Evolutionary conservation across 1,140 invertebrate genomes (phyloP), one percentile per base, ranked within the genome.

Genomic region (Tyrophagus putrescentiae): DNA sequence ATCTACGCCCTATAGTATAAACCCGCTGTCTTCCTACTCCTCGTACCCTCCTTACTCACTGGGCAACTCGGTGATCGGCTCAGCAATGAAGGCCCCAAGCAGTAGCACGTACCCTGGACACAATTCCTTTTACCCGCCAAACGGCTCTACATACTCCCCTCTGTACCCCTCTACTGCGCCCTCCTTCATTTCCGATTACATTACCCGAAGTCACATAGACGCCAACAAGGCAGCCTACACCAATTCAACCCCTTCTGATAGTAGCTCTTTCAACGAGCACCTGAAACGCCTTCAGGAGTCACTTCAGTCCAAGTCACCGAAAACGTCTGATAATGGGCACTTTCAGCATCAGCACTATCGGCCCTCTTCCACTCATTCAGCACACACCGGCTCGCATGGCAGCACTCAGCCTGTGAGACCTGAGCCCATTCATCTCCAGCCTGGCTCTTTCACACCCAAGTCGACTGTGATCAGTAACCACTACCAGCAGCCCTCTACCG

Each of bases 151-250:
- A 18, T 48, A 48, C 21, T 29, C 45, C 7, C 31, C 45, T 7
- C 45, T 48, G 7, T 48, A 48, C 18, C 45, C 45, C 7, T 21
- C 23, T n/a, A n/a, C n/a, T n/a, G n/a, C n/a, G n/a, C n/a, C n/a
- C 31, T 48, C 45, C 6, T 48, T 48, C 45, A 48, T 48, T 21
- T 48, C 45, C 45, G 45, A 48, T 25, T 48, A 48, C 18, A 48
- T 48, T 48, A 18, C 18, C 31, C 45, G 45, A 21, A 48, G 31
- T 21, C 45, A 48, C 18, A 48, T 48, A 25, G 45, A 48, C 31
- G 18, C 45, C 18, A 48, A 48, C 45, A 48, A 48, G 21, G 13
- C 45, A 7, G 45, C 45, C 7, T 48, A 48, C 18, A n/a, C n/a
- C n/a, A 48, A 48, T 48, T 6, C 45, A 21, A 13, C 36, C 31